phyloP scores from a whole-genome alignment of 2,113 vertebrate species.

The Grantiella picta region DNA sequence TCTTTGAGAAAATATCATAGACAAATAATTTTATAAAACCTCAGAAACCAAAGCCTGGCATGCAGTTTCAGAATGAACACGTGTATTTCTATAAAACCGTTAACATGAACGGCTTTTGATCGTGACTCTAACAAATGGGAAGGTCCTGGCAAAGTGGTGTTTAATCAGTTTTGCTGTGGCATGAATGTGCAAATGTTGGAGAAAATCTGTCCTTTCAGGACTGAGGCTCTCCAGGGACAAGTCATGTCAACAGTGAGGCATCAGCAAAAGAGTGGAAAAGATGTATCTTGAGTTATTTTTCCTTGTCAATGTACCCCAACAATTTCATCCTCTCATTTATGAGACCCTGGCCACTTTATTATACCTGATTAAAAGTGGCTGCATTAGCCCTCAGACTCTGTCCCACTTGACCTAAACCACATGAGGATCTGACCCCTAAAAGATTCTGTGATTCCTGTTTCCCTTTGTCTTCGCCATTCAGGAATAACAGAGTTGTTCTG shows the following conservation, averaged over 20 bases:
- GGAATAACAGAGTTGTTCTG: neutral
- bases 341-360: neutral
- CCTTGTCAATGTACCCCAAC: neutral
- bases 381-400: neutral
- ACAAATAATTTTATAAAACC: neutral
- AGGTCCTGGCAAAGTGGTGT: neutral
- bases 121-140: neutral
- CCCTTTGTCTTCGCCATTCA: neutral
- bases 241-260: fast-evolving
- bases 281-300: neutral
- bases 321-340: neutral
- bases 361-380: neutral
- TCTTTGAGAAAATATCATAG: neutral
- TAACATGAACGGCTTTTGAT: neutral
- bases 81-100: neutral
- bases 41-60: neutral
- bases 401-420: neutral
- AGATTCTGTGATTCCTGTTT: neutral
- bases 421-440: neutral
- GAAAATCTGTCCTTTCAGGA: neutral
- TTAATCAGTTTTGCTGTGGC: neutral
- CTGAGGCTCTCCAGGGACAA: neutral
- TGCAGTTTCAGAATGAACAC: neutral
- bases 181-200: neutral
- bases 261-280: neutral